A percentile compares a stretch with the other conserved stretches of the same genome.
Evolutionary conservation across 2,113 vertebrate species (phyloP).

Genomic region (Rhombomys opimus): DNA sequence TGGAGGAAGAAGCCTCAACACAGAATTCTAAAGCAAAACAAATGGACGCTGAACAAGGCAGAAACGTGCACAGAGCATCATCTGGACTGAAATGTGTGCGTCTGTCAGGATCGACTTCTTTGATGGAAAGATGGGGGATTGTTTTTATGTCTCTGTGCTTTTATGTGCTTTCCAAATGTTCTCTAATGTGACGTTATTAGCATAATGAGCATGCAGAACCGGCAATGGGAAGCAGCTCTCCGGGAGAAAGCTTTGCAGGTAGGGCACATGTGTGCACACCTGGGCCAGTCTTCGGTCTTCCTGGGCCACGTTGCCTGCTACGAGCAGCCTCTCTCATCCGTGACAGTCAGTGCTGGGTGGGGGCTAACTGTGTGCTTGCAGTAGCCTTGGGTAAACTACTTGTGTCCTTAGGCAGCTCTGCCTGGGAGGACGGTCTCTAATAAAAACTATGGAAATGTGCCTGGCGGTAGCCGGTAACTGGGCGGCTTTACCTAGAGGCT

Average conservation of each 20-base stretch:
- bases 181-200: not conserved
- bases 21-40: conserved; percentile 5
- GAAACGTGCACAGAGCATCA: not conserved
- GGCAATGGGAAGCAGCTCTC: not conserved
- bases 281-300: not conserved
- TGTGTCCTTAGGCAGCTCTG: not conserved
- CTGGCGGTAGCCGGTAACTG: not conserved
- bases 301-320: fast-evolving
- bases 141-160: not conserved
- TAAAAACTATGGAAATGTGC: not conserved
- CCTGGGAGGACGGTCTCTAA: not conserved
- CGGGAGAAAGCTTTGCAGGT: fast-evolving
- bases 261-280: fast-evolving
- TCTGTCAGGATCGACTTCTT: not conserved
- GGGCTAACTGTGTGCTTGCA: too few species aligned
- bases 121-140: not conserved
- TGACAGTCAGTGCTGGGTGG: fast-evolving
- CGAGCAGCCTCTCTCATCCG: fast-evolving
- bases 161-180: not conserved
- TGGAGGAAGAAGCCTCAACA: not conserved
- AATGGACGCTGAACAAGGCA: not conserved
- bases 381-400: fast-evolving
- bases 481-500: not conserved
- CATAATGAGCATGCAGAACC: not conserved
- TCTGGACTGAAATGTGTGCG: not conserved